phyloP scores from a whole-genome alignment of 2,888 invertebrate species.

The Himalopsyche kuldschensis region DNA sequence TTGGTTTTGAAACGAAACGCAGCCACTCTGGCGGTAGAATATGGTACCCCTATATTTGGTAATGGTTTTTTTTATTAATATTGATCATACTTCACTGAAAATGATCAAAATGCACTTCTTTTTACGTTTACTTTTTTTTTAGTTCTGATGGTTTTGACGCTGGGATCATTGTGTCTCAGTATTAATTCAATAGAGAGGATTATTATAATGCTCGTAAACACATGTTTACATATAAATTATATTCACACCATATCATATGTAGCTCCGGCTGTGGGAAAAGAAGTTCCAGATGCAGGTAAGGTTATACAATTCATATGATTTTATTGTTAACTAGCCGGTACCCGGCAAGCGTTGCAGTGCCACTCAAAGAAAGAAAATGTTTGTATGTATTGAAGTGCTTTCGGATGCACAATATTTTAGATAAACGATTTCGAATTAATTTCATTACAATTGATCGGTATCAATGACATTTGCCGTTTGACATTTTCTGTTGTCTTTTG shows the following conservation, averaged over 20 bases:
- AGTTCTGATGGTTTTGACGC: constrained; percentile 61
- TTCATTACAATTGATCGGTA: too few species aligned
- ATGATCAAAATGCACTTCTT: neutral
- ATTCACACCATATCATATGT: constrained; percentile 62
- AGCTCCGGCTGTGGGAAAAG: constrained; percentile 62
- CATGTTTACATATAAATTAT: constrained; percentile 64
- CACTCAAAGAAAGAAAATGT: too few species aligned
- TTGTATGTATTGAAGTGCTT: too few species aligned
- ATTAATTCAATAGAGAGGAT: constrained; percentile 61
- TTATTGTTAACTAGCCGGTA: neutral
- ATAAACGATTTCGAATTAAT: too few species aligned
- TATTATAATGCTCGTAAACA: constrained; percentile 59
- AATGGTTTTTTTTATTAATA: neutral
- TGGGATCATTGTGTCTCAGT: constrained; percentile 61
- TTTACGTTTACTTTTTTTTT: constrained; percentile 4
- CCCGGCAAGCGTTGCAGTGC: too few species aligned
- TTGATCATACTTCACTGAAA: neutral
- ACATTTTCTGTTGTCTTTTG: too few species aligned
- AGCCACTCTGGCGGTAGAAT: neutral
- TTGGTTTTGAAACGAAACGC: neutral
- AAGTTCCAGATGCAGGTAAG: constrained; percentile 62
- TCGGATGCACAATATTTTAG: too few species aligned
- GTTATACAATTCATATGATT: constrained; percentile 8
- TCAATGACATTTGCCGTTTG: too few species aligned
- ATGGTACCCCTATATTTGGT: neutral